Percentiles rank a stretch among this genome's conserved stretches.
Evolutionary conservation across 2,113 vertebrate genomes (phyloP).

Genomic region (Myodes glareolus): DNA sequence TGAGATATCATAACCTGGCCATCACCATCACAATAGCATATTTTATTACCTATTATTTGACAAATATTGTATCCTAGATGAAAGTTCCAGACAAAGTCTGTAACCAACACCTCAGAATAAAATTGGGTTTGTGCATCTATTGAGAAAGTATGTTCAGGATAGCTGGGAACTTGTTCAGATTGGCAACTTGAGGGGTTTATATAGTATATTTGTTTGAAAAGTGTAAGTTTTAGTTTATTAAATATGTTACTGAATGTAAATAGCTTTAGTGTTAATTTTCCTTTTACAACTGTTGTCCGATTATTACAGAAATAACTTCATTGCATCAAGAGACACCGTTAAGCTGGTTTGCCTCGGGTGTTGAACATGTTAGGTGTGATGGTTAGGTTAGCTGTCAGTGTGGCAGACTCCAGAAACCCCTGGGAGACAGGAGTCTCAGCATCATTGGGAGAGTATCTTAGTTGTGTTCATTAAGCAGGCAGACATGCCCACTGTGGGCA

Average conservation of each 20-base stretch:
- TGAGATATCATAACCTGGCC: slow-evolving; percentile 25
- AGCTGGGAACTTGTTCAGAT: neutral
- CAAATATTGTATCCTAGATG: neutral
- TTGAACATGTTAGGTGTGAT: neutral
- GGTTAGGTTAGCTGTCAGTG: too few relatives aligned
- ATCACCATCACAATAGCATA: neutral
- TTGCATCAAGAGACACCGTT: neutral
- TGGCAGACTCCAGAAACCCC: neutral
- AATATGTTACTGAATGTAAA: neutral
- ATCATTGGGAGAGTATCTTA: neutral
- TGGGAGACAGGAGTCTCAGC: neutral
- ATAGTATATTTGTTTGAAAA: neutral
- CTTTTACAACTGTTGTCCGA: neutral
- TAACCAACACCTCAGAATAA: neutral
- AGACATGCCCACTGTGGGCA: neutral
- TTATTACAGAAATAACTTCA: neutral
- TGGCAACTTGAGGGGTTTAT: neutral
- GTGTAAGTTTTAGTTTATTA: neutral
- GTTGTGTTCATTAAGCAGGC: neutral
- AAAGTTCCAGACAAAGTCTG: neutral
- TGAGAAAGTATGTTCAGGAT: neutral
- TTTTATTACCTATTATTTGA: slow-evolving; percentile 51
- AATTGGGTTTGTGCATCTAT: neutral
- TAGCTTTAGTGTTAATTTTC: neutral
- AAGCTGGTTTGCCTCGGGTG: neutral